Evolutionary conservation across 1,140 invertebrate genomes (phyloP).

Genomic region (Apis mellifera): Amel_HAv3.1 CM009945.2:5291501-5292000

Average conservation of each 20-base stretch:
- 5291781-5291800: background rate
- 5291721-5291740: background rate
- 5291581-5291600: too few relatives aligned
- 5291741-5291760: background rate
- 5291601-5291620: too few relatives aligned
- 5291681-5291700: too few relatives aligned
- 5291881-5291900: constrained; percentile 25
- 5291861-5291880: constrained; percentile 27
- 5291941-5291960: constrained; percentile 3
- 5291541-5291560: too few relatives aligned
- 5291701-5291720: background rate
- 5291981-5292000: background rate
- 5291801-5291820: constrained; percentile 17
- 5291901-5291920: constrained; percentile 46
- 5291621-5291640: too few relatives aligned
- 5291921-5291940: constrained; percentile 21
- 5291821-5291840: constrained; percentile 17
- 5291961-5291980: background rate
- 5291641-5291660: too few relatives aligned
- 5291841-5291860: constrained; percentile 56
- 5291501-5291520: background rate
- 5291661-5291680: background rate
- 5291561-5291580: too few relatives aligned
- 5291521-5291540: too few relatives aligned
- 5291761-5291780: background rate